Evolutionary conservation across 2,797 vertebrate species (phyloP).

Genomic region (Emydoidea blandingii): DNA sequence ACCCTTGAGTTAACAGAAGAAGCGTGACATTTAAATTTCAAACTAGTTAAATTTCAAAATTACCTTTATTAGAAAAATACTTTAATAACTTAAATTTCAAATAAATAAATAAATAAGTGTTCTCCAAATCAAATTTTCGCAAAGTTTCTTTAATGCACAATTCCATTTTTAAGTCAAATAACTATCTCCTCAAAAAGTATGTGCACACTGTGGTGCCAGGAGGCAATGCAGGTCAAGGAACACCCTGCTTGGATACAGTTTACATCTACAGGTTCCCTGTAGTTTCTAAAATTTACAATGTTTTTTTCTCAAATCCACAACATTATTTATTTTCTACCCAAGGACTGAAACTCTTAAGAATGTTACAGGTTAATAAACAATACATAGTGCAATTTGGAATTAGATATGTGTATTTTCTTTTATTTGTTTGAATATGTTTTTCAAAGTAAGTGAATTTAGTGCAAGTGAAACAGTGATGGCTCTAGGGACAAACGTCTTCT

Average conservation of each 20-base stretch:
- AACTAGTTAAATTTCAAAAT: background rate
- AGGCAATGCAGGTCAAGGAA: background rate
- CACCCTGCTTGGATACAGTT: background rate
- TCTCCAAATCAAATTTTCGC: background rate
- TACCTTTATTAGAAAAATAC: background rate
- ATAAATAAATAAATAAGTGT: background rate
- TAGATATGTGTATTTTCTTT: background rate
- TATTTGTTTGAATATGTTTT: background rate
- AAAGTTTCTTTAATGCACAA: background rate
- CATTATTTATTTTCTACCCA: background rate
- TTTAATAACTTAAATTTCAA: background rate
- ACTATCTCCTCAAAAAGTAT: background rate
- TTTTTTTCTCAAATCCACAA: background rate
- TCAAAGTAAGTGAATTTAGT: background rate
- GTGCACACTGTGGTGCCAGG: background rate
- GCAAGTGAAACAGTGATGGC: background rate
- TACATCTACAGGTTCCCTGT: fast-evolving
- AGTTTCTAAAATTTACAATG: background rate
- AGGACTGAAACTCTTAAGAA: background rate
- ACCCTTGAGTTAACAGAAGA: background rate
- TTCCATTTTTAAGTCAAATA: background rate
- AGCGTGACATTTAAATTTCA: background rate
- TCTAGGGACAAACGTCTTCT: background rate
- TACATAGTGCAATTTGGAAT: background rate
- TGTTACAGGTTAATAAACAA: background rate